Evolutionary conservation across 2,797 vertebrate species (phyloP).

Genomic region (Agapornis canus): DNA sequence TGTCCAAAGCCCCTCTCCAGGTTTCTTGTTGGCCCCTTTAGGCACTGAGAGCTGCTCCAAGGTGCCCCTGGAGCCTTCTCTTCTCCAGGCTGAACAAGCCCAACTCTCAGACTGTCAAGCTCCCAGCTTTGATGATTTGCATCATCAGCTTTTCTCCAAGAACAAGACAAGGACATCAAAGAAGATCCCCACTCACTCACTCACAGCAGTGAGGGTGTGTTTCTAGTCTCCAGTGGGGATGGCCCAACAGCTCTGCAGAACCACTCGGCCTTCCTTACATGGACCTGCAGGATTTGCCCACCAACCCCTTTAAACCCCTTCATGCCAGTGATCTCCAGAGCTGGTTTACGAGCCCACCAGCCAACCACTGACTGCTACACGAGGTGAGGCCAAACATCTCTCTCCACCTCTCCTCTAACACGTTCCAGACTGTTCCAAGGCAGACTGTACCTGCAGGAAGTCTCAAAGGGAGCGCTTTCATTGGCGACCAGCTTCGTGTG

Average conservation of each 20-base stretch:
- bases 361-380: fast-evolving
- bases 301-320: not conserved
- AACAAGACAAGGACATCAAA: not conserved
- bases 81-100: not conserved
- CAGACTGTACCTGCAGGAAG: conserved; percentile 91
- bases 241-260: not conserved
- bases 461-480: conserved; percentile 92
- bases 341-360: not conserved
- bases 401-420: fast-evolving
- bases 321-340: not conserved
- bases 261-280: fast-evolving
- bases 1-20: not conserved
- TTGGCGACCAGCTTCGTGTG: conserved; percentile 92
- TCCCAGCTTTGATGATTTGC: not conserved
- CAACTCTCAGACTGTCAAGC: not conserved
- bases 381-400: fast-evolving
- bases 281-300: not conserved
- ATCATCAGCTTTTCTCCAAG: not conserved
- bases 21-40: not conserved
- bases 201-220: fast-evolving
- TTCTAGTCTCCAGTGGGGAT: not conserved
- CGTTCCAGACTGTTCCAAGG: not conserved
- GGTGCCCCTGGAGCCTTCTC: not conserved
- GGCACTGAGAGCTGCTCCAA: not conserved
- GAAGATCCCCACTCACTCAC: not conserved